These are phyloP conservation scores for Prionailurus viverrinus DNA, from an alignment of 2,113 vertebrate species.

Conservation along the genomic window DNA sequence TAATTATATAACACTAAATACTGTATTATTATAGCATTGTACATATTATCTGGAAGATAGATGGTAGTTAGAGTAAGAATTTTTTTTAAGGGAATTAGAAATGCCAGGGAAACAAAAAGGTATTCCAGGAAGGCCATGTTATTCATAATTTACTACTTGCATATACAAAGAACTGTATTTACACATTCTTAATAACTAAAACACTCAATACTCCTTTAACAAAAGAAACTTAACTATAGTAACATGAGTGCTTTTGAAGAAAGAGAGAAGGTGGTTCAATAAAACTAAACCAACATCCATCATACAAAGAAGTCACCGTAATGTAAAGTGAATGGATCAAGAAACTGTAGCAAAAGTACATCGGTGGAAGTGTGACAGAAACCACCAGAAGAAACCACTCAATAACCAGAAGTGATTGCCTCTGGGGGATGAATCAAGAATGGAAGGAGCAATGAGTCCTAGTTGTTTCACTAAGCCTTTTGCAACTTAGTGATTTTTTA, in stretches of 20 bases:
- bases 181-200: slow-evolving; percentile 14
- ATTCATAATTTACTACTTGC: not conserved
- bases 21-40: not conserved
- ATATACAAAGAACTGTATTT: not conserved
- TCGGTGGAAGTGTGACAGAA: not conserved
- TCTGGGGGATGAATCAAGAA: not conserved
- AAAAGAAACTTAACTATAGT: not conserved
- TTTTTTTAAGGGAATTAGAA: not conserved
- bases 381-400: not conserved
- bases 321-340: not conserved
- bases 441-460: not conserved
- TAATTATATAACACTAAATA: not conserved
- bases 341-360: not conserved
- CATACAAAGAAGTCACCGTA: not conserved
- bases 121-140: slow-evolving; percentile 1
- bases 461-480: slow-evolving; percentile 6
- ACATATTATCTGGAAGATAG: not conserved
- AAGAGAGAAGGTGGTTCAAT: not conserved
- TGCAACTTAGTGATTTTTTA: slow-evolving; percentile 22
- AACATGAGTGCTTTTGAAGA: not conserved
- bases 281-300: slow-evolving; percentile 26
- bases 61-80: not conserved
- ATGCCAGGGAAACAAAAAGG: not conserved
- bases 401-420: not conserved
- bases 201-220: not conserved